Conservation (phyloP, 2,797 vertebrate species). For the Myotis pilosus region DNA sequence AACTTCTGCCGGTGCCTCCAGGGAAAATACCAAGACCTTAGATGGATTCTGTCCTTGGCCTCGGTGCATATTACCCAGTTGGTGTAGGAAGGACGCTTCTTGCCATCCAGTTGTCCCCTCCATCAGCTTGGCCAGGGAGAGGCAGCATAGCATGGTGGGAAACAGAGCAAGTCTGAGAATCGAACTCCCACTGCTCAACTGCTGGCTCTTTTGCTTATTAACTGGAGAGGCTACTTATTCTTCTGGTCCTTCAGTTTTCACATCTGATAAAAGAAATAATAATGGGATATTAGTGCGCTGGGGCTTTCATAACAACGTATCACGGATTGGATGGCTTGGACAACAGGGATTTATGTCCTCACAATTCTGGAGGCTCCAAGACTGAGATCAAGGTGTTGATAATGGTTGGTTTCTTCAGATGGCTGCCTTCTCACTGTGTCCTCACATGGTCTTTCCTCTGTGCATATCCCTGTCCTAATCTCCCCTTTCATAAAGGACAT, state of each 20-base stretch:
- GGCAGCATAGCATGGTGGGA: neutral
- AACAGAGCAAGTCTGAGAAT: neutral
- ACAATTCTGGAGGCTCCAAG: neutral
- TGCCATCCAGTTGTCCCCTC: neutral
- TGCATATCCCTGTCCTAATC: neutral
- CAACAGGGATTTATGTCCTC: neutral
- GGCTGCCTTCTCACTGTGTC: neutral
- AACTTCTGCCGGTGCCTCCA: neutral
- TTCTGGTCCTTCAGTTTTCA: neutral
- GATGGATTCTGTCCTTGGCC: neutral
- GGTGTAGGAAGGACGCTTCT: neutral
- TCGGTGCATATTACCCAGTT: neutral
- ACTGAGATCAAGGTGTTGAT: neutral
- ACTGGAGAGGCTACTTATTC: neutral
- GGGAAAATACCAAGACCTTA: neutral
- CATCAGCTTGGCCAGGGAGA: neutral
- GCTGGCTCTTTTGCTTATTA: neutral
- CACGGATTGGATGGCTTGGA: neutral
- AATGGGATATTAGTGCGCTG: neutral
- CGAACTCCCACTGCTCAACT: neutral
- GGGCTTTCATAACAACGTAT: neutral
- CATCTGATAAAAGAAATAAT: neutral
- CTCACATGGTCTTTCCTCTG: neutral
- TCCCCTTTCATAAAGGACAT: neutral
- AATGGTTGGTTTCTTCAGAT: neutral